Evolutionary conservation across 2,888 invertebrate genomes (phyloP), one percentile per base, ranked within the genome.

Genomic region (Salticus scenicus): DNA sequence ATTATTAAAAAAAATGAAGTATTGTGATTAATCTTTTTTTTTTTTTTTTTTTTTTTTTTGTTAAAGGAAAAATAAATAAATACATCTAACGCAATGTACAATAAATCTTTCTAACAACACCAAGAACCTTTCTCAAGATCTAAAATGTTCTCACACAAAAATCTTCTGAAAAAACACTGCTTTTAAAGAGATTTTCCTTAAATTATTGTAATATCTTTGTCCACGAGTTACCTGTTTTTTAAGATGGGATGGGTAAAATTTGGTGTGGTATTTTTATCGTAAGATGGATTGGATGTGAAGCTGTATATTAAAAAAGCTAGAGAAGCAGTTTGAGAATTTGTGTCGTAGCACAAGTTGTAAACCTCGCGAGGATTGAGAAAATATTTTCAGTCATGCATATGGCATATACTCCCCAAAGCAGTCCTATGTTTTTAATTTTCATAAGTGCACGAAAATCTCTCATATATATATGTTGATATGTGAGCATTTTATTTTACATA

Each of bases 141-240:
- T 17, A 12, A 17, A 47, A n/a, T 17, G 10, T 47, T 47, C 17
- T 17, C 47, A 17, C 12, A 12, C 12, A 37, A 37, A 12, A 17
- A n/a, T 47, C 10, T 17, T 47, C 17, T 47, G 17, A 12, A 47
- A 57, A 57, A 57, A 57, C 24, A 57, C 57, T 57, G 1, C 24
- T 57, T 24, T 12, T 5, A n/a, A n/a, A n/a, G n/a, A 47, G 51
- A 79, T 64, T 72, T 20, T 33, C 71, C 41, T 71, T 80, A 72
- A 73, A 80, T 80, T 73, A 71, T 47, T 12, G 31, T 42, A 33
- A 73, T 80, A 73, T 73, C 67, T 73, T 66, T 42, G 64, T 78
- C 78, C 57, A 71, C 30, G 41, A 64, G 78, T 71, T 64, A 31
- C 66, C 27, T 66, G 67, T n/a, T n/a, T n/a, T n/a, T n/a, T n/a